phyloP scores from a whole-genome alignment of 2,113 vertebrate species.

The Catagonus wagneri region DNA sequence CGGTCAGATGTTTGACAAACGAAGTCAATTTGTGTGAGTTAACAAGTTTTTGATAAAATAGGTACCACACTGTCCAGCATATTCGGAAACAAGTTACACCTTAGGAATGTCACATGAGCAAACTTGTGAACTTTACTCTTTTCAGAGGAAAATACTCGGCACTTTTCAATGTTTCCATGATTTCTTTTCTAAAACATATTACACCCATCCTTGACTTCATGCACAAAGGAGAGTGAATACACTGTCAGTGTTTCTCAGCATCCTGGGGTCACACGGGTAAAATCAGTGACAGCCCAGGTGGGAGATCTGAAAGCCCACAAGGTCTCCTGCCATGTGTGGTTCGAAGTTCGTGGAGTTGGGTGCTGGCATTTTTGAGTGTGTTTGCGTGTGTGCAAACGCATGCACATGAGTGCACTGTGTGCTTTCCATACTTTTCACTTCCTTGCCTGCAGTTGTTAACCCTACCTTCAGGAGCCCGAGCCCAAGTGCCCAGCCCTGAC shows the following conservation, averaged over 20 bases:
- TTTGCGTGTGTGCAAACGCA: rapidly evolving
- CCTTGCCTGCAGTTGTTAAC: background rate
- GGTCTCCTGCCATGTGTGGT: no score
- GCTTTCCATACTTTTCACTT: background rate
- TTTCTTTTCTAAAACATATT: background rate
- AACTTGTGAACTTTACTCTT: background rate
- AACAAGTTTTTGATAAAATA: background rate
- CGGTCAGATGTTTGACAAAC: background rate
- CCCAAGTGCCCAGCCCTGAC: background rate
- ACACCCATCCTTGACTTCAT: background rate
- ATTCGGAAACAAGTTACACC: background rate
- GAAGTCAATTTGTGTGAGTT: background rate
- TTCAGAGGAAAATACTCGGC: background rate
- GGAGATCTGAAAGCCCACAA: rapidly evolving
- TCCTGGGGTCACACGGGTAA: background rate
- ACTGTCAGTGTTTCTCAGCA: background rate
- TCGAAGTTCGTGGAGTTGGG: background rate
- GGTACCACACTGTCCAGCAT: rapidly evolving
- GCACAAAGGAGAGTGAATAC: background rate
- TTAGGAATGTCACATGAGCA: background rate
- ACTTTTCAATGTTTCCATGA: background rate
- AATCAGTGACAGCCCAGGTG: background rate
- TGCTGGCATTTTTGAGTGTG: background rate
- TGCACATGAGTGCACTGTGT: rapidly evolving
- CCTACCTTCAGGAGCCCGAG: background rate